phyloP scores from a whole-genome alignment of 2,888 invertebrate species.

The Brenthis daphne region DNA sequence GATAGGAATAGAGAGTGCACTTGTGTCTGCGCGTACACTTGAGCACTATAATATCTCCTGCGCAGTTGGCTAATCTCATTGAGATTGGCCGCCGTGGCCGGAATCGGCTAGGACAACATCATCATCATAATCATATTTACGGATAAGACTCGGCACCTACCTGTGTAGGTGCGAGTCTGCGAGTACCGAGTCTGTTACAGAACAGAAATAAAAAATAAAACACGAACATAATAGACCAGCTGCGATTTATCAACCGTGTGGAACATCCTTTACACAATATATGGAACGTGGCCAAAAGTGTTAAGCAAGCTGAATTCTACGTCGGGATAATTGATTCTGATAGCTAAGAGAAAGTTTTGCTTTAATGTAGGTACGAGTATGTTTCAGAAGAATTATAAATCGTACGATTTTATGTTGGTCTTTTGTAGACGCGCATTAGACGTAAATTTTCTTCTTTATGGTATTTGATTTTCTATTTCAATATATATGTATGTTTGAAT shows the following conservation, averaged over 20 bases:
- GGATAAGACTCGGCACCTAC: no score
- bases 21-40: no score
- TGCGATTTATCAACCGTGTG: conserved; percentile 20
- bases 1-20: no score
- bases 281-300: conserved; percentile 41
- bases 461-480: background rate
- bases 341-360: background rate
- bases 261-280: conserved; percentile 34
- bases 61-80: no score
- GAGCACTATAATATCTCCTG: no score
- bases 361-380: conserved; percentile 4
- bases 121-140: no score
- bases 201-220: conserved; percentile 2
- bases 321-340: conserved; percentile 35
- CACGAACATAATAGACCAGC: background rate
- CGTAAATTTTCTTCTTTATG: conserved; percentile 8
- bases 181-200: no score
- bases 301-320: conserved; percentile 37
- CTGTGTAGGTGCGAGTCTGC: no score
- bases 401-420: background rate
- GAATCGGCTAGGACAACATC: no score
- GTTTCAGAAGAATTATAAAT: background rate
- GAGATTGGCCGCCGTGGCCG: no score
- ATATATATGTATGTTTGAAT: background rate
- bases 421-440: background rate